phyloP scores from a whole-genome alignment of 2,113 vertebrate genomes.

The Pygathrix nemaeus region DNA sequence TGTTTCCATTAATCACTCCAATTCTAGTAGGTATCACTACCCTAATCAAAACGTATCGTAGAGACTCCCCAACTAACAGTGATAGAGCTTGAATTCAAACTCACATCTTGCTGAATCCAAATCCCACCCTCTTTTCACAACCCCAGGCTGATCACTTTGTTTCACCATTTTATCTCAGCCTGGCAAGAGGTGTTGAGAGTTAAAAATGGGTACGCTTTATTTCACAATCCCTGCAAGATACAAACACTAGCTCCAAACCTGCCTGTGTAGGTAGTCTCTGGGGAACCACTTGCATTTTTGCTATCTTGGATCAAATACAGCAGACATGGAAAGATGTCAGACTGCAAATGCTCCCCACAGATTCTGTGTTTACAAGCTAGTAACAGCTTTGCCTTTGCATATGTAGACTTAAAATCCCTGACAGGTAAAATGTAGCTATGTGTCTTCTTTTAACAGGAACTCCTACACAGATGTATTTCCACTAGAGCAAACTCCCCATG shows the following conservation, averaged over 20 bases:
- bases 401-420: constrained; percentile 34
- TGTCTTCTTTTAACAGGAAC: constrained; percentile 1
- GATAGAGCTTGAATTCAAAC: not conserved
- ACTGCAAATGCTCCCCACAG: not conserved
- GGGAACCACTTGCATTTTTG: not conserved
- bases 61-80: not conserved
- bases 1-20: not conserved
- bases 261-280: not conserved
- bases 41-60: not conserved
- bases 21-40: not conserved
- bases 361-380: constrained; percentile 46
- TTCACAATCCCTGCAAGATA: not conserved
- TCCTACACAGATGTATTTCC: not conserved
- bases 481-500: not conserved
- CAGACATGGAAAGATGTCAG: constrained; percentile 26
- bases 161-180: not conserved
- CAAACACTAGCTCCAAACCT: not conserved
- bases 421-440: constrained; percentile 5
- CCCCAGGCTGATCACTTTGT: not conserved
- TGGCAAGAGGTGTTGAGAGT: not conserved
- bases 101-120: not conserved
- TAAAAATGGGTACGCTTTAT: not conserved
- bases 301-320: constrained; percentile 22
- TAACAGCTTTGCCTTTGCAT: constrained; percentile 50
- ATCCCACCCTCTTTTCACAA: not conserved